phyloP scores from a whole-genome alignment of 2,797 vertebrate genomes.

The Falco rusticolus region DNA sequence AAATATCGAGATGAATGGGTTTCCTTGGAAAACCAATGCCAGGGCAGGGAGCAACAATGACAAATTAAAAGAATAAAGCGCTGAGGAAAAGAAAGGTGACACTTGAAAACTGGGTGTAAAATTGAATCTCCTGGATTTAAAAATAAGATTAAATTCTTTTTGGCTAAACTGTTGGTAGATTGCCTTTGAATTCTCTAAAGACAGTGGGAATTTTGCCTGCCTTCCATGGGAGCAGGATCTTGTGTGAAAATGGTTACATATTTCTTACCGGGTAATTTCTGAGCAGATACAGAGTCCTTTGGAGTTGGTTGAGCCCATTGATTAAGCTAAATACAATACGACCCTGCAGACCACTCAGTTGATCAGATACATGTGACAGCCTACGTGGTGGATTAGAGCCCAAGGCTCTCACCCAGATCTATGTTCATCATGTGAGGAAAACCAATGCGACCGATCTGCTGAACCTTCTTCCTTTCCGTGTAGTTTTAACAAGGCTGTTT shows the following conservation, averaged over 20 bases:
- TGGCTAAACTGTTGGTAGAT: neutral
- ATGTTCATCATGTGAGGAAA: neutral
- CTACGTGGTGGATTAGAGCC: neutral
- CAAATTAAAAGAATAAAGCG: neutral
- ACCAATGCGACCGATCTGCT: neutral
- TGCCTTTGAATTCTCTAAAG: neutral
- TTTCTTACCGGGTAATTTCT: neutral
- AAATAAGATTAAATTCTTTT: neutral
- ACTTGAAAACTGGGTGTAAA: neutral
- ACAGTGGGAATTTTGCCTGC: neutral
- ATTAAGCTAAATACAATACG: neutral
- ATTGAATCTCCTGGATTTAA: neutral
- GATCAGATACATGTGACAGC: neutral
- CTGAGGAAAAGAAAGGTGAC: neutral
- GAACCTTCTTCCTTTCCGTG: neutral
- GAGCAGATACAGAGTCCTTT: neutral
- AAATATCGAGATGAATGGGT: neutral
- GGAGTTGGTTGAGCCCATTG: neutral
- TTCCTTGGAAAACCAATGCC: conserved; percentile 12
- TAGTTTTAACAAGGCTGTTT: neutral
- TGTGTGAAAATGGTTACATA: neutral
- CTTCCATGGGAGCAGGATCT: neutral
- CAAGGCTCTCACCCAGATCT: neutral
- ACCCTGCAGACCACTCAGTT: neutral
- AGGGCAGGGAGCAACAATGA: neutral